Percentiles rank a stretch among this genome's conserved stretches.
Evolutionary conservation across 2,888 invertebrate species (phyloP).

Genomic region (Lordiphosa andalusiaca): DNA sequence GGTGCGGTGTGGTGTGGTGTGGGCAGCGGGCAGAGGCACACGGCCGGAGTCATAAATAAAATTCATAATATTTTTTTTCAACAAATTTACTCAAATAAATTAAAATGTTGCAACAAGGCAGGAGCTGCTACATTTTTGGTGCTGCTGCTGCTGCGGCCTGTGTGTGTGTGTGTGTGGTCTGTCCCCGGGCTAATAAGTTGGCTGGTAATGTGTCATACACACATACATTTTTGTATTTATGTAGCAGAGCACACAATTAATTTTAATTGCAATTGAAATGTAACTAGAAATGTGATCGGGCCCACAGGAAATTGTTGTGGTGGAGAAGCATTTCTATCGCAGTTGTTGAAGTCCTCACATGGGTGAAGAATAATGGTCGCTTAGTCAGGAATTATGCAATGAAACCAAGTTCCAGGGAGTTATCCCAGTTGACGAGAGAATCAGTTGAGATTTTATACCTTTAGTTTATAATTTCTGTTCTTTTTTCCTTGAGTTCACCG

Average conservation of each 20-base stretch:
- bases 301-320: conserved; percentile 42
- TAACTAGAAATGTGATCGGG: conserved; percentile 41
- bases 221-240: no score
- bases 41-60: conserved; percentile 21
- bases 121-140: conserved; percentile 43
- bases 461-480: no score
- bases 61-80: conserved; percentile 29
- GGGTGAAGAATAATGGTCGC: no score
- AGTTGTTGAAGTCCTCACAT: no score
- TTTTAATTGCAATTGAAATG: conserved; percentile 73
- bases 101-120: conserved; percentile 59
- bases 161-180: conserved; percentile 9
- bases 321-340: background rate
- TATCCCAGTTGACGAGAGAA: no score
- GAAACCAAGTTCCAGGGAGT: no score
- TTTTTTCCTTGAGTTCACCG: no score
- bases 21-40: conserved; percentile 3
- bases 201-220: conserved; percentile 5
- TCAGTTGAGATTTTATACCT: no score
- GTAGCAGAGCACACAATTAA: conserved; percentile 56
- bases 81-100: conserved; percentile 75
- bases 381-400: no score
- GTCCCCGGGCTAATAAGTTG: conserved; percentile 1
- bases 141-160: conserved; percentile 4
- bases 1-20: conserved; percentile 3